A percentile compares a stretch with the other conserved stretches of the same genome.
phyloP scores from a whole-genome alignment of 2,888 invertebrate genomes.

The Drosophila algonquin region DNA sequence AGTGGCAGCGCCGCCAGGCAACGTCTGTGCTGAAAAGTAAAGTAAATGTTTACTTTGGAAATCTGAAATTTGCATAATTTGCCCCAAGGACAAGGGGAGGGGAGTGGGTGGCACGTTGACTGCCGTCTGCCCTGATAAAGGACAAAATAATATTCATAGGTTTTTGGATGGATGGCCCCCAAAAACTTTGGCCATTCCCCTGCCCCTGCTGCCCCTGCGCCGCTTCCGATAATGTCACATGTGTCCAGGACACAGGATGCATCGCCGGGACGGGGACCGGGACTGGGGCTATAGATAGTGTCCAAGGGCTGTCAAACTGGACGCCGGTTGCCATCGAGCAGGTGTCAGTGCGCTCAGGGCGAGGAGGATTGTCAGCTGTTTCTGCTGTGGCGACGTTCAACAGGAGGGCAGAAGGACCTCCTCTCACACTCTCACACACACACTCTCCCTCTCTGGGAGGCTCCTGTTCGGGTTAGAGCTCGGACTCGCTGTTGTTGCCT shows the following conservation, averaged over 20 bases:
- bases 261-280: background rate
- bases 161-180: conserved; percentile 31
- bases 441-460: background rate
- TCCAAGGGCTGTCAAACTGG: conserved; percentile 75
- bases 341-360: conserved; percentile 44
- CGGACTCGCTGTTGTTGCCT: conserved; percentile 52
- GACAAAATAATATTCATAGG: conserved; percentile 69
- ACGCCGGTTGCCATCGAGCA: conserved; percentile 74
- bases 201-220: background rate
- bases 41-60: conserved; percentile 83
- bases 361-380: conserved; percentile 61
- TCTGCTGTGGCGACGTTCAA: conserved; percentile 48
- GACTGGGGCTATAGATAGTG: conserved; percentile 44
- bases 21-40: conserved; percentile 75
- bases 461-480: background rate
- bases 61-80: conserved; percentile 83
- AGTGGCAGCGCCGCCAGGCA: conserved; percentile 36
- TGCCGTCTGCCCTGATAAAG: conserved; percentile 61
- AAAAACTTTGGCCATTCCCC: background rate
- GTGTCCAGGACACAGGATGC: conserved; percentile 33
- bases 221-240: conserved; percentile 66
- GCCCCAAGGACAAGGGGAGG: conserved; percentile 25
- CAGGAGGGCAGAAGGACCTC: conserved; percentile 50
- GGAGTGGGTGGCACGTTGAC: conserved; percentile 24
- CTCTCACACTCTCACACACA: conserved; percentile 3